Percentiles rank a stretch among this genome's conserved stretches.
Evolutionary conservation across 2,113 vertebrate genomes (phyloP).

Genomic region (Columba janthina): DNA sequence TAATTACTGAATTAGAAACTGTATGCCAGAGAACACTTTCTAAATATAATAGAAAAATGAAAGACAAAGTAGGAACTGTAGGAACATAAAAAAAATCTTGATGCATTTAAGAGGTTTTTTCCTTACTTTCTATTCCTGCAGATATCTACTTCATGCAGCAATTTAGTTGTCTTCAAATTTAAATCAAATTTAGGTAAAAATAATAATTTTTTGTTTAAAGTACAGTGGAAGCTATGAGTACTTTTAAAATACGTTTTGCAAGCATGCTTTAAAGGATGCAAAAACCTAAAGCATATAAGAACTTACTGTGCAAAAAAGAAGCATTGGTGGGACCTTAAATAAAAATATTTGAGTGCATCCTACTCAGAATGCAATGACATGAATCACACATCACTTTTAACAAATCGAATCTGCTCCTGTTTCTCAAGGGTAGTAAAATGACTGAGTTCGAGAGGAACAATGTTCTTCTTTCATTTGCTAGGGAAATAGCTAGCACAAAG

Average conservation of each 20-base stretch:
- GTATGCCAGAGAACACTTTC: not conserved
- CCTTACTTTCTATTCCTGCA: not conserved
- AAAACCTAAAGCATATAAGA: not conserved
- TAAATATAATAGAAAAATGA: not conserved
- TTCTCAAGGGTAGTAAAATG: not conserved
- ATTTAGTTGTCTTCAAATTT: not conserved
- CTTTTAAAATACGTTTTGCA: not conserved
- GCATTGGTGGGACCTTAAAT: not conserved
- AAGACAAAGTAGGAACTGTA: not conserved
- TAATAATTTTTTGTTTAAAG: not conserved
- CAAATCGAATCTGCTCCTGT: not conserved
- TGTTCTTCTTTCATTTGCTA: not conserved
- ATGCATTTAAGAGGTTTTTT: not conserved
- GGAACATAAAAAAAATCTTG: not conserved
- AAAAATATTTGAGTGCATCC: not conserved
- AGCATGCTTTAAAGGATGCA: not conserved
- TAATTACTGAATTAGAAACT: conserved; percentile 2
- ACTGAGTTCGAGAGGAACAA: not conserved
- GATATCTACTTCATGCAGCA: not conserved
- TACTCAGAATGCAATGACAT: not conserved
- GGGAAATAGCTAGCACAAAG: not conserved
- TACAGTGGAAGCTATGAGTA: not conserved
- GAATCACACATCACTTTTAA: not conserved
- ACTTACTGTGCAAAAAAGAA: not conserved
- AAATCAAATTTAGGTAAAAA: not conserved